Evolutionary conservation across 2,113 vertebrate species (phyloP).

Genomic region (Scopus umbretta): DNA sequence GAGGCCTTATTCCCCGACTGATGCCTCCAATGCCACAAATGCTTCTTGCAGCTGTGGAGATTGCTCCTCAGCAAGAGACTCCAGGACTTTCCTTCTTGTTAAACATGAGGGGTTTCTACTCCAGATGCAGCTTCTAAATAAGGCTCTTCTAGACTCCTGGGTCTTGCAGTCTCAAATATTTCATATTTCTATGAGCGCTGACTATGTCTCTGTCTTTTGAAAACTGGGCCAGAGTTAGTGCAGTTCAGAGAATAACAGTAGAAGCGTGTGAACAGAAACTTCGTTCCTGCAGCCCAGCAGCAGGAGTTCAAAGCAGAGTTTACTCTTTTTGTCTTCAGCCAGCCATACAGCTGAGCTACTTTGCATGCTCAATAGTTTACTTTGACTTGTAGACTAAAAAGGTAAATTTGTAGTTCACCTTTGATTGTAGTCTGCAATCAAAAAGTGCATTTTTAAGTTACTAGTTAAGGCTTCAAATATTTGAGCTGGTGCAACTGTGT

Average conservation of each 20-base stretch:
- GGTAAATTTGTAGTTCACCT: neutral
- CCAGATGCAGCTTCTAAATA: neutral
- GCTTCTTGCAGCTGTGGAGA: neutral
- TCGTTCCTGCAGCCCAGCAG: neutral
- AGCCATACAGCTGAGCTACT: neutral
- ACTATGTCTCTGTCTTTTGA: neutral
- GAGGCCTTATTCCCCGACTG: rapidly evolving
- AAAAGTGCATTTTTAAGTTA: neutral
- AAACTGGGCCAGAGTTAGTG: neutral
- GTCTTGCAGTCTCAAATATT: neutral
- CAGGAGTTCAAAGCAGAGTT: neutral
- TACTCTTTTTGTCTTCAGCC: neutral
- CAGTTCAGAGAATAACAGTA: neutral
- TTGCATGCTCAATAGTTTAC: neutral
- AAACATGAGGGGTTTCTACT: neutral
- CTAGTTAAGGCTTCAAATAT: neutral
- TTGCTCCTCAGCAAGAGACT: neutral
- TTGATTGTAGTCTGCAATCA: neutral
- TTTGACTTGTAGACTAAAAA: neutral
- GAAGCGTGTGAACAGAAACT: neutral
- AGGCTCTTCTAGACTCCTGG: neutral
- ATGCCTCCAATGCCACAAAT: neutral
- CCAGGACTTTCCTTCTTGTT: neutral
- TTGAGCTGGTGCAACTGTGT: neutral
- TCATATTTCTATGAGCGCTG: neutral